Percentiles rank a stretch among this genome's conserved stretches.
Evolutionary conservation across 2,888 invertebrate genomes (phyloP).

Genomic region (Andricus quercusramuli): DNA sequence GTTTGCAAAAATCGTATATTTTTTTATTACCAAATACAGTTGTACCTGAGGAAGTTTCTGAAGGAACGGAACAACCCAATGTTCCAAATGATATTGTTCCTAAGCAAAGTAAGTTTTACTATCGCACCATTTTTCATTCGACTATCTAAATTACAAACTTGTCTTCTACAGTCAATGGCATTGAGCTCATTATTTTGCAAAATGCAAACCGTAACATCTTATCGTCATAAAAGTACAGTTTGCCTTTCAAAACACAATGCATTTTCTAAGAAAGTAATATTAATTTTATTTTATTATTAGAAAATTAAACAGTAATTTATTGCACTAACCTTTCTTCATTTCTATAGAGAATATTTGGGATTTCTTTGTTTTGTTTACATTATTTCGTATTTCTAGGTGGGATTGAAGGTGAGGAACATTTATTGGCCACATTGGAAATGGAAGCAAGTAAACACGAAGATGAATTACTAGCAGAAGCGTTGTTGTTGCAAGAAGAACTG

Average conservation of each 20-base stretch:
- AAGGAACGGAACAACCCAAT: slow-evolving; percentile 57
- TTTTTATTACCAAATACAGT: slow-evolving; percentile 61
- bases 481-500: slow-evolving; percentile 74
- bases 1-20: slow-evolving; percentile 49
- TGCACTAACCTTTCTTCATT: background rate
- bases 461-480: slow-evolving; percentile 74
- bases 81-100: slow-evolving; percentile 63
- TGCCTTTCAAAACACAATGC: background rate
- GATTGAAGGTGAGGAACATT: slow-evolving; percentile 75
- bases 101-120: slow-evolving; percentile 63
- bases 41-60: slow-evolving; percentile 56
- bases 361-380: background rate
- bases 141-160: slow-evolving; percentile 3
- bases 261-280: background rate
- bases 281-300: background rate
- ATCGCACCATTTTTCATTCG: slow-evolving; percentile 41
- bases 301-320: background rate
- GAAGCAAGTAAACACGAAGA: slow-evolving; percentile 75
- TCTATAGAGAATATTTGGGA: background rate
- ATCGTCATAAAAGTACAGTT: background rate
- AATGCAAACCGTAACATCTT: background rate
- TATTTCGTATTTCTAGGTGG: slow-evolving; percentile 62
- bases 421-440: slow-evolving; percentile 75
- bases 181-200: background rate
- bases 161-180: background rate